These are phyloP conservation scores for Campylomormyrus tamandua DNA, from an alignment of 2,113 vertebrate species.

Conservation along the genomic window DNA sequence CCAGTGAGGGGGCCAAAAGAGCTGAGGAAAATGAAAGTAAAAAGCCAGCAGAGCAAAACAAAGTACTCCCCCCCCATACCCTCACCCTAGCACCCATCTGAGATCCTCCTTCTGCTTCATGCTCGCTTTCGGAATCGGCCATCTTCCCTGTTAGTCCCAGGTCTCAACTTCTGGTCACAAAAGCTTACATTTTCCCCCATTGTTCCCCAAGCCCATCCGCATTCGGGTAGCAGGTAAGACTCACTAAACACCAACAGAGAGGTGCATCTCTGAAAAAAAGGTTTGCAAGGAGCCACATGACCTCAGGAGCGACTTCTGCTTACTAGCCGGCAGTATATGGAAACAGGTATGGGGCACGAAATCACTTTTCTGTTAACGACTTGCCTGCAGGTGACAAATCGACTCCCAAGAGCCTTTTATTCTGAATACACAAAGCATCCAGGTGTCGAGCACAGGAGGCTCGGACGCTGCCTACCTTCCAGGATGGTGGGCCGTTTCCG, in stretches of 20 bases:
- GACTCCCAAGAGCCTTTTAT: neutral
- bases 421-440: neutral
- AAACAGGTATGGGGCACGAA: neutral
- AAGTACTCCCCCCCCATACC: neutral
- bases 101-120: neutral
- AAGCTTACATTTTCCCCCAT: neutral
- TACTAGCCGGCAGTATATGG: neutral
- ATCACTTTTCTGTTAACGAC: neutral
- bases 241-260: neutral
- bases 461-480: constrained; percentile 71
- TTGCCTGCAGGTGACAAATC: neutral
- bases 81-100: neutral
- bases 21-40: neutral
- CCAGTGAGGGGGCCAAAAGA: neutral
- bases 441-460: neutral
- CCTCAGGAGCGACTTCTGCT: neutral
- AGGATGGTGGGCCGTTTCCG: constrained; percentile 89
- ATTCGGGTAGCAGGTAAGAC: neutral
- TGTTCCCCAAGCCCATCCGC: neutral
- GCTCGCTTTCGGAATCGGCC: neutral
- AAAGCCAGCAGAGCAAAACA: neutral
- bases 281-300: neutral
- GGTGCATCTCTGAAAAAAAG: neutral
- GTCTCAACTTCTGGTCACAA: neutral
- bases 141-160: neutral